Percentiles rank a stretch among this genome's conserved stretches.
These are phyloP conservation scores for Alligator mississippiensis DNA, from an alignment of 2,113 vertebrate genomes.

Conservation along the genomic window DNA sequence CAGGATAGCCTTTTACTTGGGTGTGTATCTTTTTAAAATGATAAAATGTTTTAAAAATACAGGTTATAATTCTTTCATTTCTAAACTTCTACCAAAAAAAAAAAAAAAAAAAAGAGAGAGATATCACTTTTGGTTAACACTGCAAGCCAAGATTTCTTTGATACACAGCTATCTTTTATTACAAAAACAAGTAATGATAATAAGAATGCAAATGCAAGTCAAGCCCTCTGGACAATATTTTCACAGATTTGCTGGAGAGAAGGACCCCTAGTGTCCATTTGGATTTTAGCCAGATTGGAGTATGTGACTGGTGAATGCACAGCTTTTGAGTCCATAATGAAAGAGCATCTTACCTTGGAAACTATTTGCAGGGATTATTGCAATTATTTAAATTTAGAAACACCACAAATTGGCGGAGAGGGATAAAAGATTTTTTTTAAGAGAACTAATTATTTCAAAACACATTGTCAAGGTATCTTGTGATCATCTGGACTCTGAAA, in stretches of 20 bases:
- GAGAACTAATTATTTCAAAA: slow-evolving; percentile 68
- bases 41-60: neutral
- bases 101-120: neutral
- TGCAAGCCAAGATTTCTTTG: neutral
- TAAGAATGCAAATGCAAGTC: slow-evolving; percentile 57
- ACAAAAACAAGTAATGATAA: slow-evolving; percentile 57
- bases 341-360: slow-evolving; percentile 40
- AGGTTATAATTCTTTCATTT: slow-evolving; percentile 9
- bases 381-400: slow-evolving; percentile 55
- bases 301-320: slow-evolving; percentile 17
- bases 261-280: slow-evolving; percentile 72
- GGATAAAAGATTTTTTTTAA: slow-evolving; percentile 39
- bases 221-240: slow-evolving; percentile 60
- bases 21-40: slow-evolving; percentile 9
- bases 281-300: slow-evolving; percentile 61
- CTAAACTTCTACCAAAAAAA: neutral
- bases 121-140: neutral
- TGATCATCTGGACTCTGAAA: slow-evolving; percentile 62
- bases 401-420: slow-evolving; percentile 42
- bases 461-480: slow-evolving; percentile 43
- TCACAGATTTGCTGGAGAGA: slow-evolving; percentile 55
- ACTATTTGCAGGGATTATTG: slow-evolving; percentile 38
- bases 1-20: neutral
- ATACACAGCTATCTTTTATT: slow-evolving; percentile 40
- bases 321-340: slow-evolving; percentile 34